Evolutionary conservation across 2,797 vertebrate genomes (phyloP), one percentile per base, ranked within the genome.

Genomic region (Pterois miles): DNA sequence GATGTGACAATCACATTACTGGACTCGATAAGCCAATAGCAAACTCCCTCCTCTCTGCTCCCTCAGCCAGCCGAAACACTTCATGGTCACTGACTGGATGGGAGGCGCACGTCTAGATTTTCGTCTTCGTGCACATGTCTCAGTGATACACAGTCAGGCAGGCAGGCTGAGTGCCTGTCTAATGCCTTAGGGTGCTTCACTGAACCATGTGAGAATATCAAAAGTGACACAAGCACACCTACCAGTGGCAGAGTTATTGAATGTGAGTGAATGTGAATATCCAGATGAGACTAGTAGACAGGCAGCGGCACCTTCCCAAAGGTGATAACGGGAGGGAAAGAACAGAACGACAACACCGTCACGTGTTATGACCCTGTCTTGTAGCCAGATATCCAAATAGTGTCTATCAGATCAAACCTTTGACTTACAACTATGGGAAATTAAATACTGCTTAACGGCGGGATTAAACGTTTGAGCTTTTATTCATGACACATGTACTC

Each of bases 1-100:
- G 52, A 87, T 86, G 84, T 74, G 81, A 87, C 85, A 83, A 76
- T 89, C 81, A 84, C 73, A 77, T 82, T 81, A 81, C 82, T 60
- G 76, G 58, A 83, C 81, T 56, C 11, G 31, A 88, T 81, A 69
- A 84, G 65, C 58, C 54, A 71, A 68, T 34, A 71, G 38, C 57
- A 80, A 59, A 50, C 20, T 22, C 29, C 67, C 38, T 16, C 36
- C 40, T 53, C 54, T 74, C 52, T 20, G 33, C 58, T 53, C 54
- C 29, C 59, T 50, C 27, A 6, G 56, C 54, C 22, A 73, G 69
- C 65, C n/a, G 29, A 18, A 38, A 23, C 10, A 11, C 13, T 8
- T 53, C 34, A 2, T 27, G 57, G 27, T 69, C 67, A 36, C 1
- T 4, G 46, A 36, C 18, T 16, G 20, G 40, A 22, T 50, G 23